Conservation (phyloP, 2,888 invertebrate genomes). For the Rhaphigaster nebulosa region DNA sequence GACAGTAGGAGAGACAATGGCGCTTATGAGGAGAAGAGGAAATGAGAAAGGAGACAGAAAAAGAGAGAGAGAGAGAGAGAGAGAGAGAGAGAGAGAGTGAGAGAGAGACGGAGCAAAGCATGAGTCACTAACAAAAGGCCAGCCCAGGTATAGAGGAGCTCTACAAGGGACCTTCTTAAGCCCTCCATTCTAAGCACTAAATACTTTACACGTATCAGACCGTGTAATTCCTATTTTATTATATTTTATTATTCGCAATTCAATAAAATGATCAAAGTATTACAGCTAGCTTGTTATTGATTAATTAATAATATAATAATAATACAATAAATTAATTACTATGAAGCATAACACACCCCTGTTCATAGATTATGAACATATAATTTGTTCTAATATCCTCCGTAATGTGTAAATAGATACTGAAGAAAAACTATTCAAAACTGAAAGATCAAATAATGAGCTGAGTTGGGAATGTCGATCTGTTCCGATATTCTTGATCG, state of each 20-base stretch:
- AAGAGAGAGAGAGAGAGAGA: neutral
- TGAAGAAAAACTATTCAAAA: neutral
- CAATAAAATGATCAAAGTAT: neutral
- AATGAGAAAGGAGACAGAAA: conserved; percentile 33
- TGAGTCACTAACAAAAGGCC: conserved; percentile 18
- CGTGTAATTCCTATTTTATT: neutral
- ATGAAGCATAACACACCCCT: neutral
- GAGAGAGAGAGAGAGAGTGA: neutral
- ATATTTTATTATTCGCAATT: neutral
- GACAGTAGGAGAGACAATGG: conserved; percentile 34
- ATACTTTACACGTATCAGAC: neutral
- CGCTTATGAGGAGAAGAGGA: conserved; percentile 18
- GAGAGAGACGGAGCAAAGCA: neutral
- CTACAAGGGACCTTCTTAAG: conserved; percentile 27
- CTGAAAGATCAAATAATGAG: no score
- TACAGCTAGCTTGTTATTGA: neutral
- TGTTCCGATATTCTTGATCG: neutral
- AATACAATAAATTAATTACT: no score
- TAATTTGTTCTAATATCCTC: neutral
- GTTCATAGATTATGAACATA: neutral
- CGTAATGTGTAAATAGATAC: no score
- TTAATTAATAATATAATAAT: no score
- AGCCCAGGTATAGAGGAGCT: conserved; percentile 25
- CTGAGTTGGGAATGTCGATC: no score
- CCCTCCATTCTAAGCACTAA: conserved; percentile 32